Evolutionary conservation across 2,888 invertebrate species (phyloP).

Genomic region (Cordilura impudica): DNA sequence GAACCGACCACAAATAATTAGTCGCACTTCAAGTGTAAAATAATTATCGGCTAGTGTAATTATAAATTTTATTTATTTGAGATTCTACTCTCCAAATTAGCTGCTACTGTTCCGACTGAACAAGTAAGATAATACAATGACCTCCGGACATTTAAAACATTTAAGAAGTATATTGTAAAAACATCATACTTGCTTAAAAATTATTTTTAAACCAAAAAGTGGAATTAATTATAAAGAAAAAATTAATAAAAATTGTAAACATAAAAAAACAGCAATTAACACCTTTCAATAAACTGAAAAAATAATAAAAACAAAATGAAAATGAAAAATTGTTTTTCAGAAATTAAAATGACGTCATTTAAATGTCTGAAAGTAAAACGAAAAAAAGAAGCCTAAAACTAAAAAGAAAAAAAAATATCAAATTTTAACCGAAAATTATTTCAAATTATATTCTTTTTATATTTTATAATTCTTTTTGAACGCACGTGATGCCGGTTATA

Average conservation of each 20-base stretch:
- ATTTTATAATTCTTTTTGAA: not conserved
- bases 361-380: too few species aligned
- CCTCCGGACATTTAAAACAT: conserved; percentile 3
- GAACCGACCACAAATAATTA: too few species aligned
- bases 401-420: not conserved
- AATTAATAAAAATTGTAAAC: not conserved
- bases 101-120: conserved; percentile 12
- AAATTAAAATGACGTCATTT: not conserved
- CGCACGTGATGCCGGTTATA: not conserved
- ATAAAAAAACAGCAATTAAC: conserved; percentile 11
- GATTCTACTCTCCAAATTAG: too few species aligned
- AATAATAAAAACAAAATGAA: not conserved
- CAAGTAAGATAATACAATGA: conserved; percentile 4
- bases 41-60: too few species aligned
- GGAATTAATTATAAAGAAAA: not conserved
- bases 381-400: not conserved
- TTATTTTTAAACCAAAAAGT: not conserved
- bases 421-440: not conserved
- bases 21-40: too few species aligned
- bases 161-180: too few species aligned
- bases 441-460: not conserved
- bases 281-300: conserved; percentile 12
- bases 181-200: not conserved
- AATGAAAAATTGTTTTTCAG: not conserved
- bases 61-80: too few species aligned